Evolutionary conservation across 2,797 vertebrate species (phyloP).

Genomic region (Sebastes glaucus): DNA sequence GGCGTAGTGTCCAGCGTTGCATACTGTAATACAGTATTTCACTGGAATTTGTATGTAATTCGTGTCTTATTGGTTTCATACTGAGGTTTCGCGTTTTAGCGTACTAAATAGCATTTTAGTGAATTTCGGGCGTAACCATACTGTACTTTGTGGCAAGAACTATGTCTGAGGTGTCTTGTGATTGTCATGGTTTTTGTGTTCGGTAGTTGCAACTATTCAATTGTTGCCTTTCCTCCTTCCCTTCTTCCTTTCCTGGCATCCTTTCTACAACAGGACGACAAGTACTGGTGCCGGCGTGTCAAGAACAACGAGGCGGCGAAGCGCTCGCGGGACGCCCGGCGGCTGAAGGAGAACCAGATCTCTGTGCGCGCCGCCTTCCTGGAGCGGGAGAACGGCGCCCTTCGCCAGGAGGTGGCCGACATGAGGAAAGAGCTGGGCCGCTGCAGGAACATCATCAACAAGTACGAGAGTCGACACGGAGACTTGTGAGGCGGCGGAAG

Average conservation of each 20-base stretch:
- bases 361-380: slow-evolving; percentile 93
- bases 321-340: slow-evolving; percentile 90
- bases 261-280: slow-evolving; percentile 84
- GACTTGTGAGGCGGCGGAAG: slow-evolving; percentile 81
- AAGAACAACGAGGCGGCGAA: slow-evolving; percentile 95
- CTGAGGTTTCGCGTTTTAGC: too few species aligned
- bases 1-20: too few species aligned
- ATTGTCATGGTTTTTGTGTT: background rate
- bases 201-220: slow-evolving; percentile 21
- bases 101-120: too few species aligned
- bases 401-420: slow-evolving; percentile 90
- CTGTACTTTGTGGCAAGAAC: background rate
- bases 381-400: slow-evolving; percentile 90
- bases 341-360: slow-evolving; percentile 97
- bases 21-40: too few species aligned
- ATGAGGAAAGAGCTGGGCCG: slow-evolving; percentile 92
- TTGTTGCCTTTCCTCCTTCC: background rate
- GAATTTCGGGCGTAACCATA: too few species aligned
- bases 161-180: too few species aligned
- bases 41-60: too few species aligned
- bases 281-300: slow-evolving; percentile 91
- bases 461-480: slow-evolving; percentile 91
- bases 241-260: background rate
- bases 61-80: too few species aligned
- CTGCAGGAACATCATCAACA: slow-evolving; percentile 89